Conservation (phyloP, 2,888 invertebrate genomes). For the Cremastinae sp. region DNA sequence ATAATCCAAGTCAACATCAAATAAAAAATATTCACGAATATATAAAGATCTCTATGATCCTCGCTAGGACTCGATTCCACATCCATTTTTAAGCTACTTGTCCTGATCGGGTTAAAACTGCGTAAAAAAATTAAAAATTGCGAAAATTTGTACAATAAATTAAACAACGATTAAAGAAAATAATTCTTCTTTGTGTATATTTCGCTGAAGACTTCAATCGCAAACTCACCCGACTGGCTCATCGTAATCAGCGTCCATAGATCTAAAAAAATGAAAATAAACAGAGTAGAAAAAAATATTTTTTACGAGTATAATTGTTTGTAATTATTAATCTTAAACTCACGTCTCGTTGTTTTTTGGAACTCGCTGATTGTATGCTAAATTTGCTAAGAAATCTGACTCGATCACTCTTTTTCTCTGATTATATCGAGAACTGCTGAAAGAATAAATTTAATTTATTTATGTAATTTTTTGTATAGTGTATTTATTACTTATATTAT, state of each 20-base stretch:
- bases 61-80: constrained; percentile 31
- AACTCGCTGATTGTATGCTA: constrained; percentile 57
- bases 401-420: constrained; percentile 59
- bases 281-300: neutral
- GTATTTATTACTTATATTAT: too few species aligned
- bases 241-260: constrained; percentile 46
- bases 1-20: constrained; percentile 63
- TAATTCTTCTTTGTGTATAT: neutral
- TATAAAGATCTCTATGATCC: constrained; percentile 66
- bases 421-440: constrained; percentile 46
- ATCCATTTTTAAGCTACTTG: constrained; percentile 32
- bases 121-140: constrained; percentile 46
- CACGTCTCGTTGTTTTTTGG: constrained; percentile 48
- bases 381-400: constrained; percentile 59
- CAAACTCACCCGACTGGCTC: constrained; percentile 57
- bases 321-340: constrained; percentile 14
- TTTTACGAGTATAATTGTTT: neutral
- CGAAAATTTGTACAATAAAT: neutral
- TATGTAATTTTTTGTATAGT: constrained; percentile 24
- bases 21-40: constrained; percentile 64
- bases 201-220: neutral
- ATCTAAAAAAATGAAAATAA: constrained; percentile 33
- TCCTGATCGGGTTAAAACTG: constrained; percentile 47
- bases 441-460: neutral
- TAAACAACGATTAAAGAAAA: neutral